Percentiles rank a stretch among this genome's conserved stretches.
Conservation (phyloP, 2,797 vertebrate species). For the Oceanodroma leucorhoa region DNA sequence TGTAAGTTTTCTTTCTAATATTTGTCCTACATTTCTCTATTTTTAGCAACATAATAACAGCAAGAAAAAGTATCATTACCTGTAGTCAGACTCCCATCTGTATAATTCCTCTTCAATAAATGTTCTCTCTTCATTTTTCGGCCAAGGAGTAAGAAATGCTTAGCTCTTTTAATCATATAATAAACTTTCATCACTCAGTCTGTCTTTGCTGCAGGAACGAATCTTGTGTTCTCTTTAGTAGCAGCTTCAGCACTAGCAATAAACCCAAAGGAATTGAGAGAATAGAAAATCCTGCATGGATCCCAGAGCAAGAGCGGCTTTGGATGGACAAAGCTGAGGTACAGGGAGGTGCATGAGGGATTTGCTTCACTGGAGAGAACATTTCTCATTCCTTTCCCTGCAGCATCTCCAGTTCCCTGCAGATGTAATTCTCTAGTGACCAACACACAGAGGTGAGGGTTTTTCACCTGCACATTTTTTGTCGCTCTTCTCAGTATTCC, state of each 20-base stretch:
- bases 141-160: not conserved
- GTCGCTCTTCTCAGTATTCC: not conserved
- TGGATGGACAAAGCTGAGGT: not conserved
- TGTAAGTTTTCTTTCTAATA: not conserved
- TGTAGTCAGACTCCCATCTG: not conserved
- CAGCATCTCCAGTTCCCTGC: not conserved
- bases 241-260: not conserved
- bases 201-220: not conserved
- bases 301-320: not conserved
- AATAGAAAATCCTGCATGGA: not conserved
- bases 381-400: not conserved
- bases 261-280: not conserved
- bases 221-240: not conserved
- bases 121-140: not conserved
- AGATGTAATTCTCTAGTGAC: not conserved
- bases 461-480: not conserved
- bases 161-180: not conserved
- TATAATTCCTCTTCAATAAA: not conserved
- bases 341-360: not conserved
- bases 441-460: not conserved
- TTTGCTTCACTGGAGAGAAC: not conserved
- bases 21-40: not conserved
- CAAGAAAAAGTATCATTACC: not conserved
- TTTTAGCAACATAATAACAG: not conserved
- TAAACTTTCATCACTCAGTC: not conserved